phyloP scores from a whole-genome alignment of 1,140 invertebrate species.

The Frieseomelitta varia region DNA sequence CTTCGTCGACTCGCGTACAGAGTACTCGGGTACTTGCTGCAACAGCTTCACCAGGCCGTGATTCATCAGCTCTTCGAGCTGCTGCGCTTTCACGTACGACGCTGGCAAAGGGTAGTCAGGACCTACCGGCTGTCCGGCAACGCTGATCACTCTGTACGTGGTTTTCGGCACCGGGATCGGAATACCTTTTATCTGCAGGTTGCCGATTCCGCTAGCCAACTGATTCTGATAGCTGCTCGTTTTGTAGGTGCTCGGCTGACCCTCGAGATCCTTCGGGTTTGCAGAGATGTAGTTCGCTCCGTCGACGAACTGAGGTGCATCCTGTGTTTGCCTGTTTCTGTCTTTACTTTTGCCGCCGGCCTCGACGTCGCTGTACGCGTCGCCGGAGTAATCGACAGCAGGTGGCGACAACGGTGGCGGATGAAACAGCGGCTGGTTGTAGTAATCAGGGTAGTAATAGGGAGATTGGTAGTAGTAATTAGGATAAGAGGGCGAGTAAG shows the following conservation, averaged over 20 bases:
- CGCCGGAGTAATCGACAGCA: slow-evolving; percentile 4
- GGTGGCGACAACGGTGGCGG: slow-evolving; percentile 48
- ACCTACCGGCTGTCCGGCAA: slow-evolving; percentile 67
- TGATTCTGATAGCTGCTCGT: slow-evolving; percentile 67
- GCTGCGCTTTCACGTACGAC: slow-evolving; percentile 68
- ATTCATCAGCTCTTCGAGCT: slow-evolving; percentile 74
- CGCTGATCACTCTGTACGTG: slow-evolving; percentile 72
- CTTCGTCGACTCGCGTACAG: slow-evolving; percentile 40
- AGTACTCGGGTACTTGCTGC: slow-evolving; percentile 53
- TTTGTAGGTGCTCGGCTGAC: slow-evolving; percentile 72
- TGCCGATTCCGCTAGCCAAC: slow-evolving; percentile 55
- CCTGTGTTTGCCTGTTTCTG: slow-evolving; percentile 41
- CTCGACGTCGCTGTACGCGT: slow-evolving; percentile 28
- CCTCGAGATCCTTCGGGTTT: slow-evolving; percentile 72
- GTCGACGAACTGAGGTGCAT: slow-evolving; percentile 68
- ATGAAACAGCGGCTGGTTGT: slow-evolving; percentile 67
- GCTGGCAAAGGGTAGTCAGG: slow-evolving; percentile 66
- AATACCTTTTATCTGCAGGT: slow-evolving; percentile 41
- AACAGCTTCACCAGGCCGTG: slow-evolving; percentile 71
- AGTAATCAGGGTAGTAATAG: slow-evolving; percentile 74
- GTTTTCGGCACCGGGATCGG: slow-evolving; percentile 59
- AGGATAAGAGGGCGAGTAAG: slow-evolving; percentile 62
- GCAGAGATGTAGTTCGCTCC: slow-evolving; percentile 74
- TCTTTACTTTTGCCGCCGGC: slow-evolving; percentile 57
- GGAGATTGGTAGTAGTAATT: slow-evolving; percentile 73